These are phyloP conservation scores for Acanthurus lineatus DNA, from an alignment of 2,797 vertebrate species.

Conservation along the genomic window DNA sequence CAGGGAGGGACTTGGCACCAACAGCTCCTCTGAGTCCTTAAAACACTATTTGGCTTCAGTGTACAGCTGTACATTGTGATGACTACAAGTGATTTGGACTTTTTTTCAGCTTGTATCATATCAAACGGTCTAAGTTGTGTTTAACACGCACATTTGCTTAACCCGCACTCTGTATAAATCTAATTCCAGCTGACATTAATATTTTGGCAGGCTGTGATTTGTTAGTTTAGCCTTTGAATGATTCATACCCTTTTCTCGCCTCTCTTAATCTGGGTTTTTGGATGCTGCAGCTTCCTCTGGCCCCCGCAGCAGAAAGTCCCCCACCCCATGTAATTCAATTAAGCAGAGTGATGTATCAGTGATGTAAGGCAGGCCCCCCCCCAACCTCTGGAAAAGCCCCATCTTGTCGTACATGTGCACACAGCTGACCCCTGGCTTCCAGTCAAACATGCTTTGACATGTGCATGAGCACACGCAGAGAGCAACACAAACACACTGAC, in stretches of 20 bases:
- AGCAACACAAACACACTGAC: slow-evolving; percentile 59
- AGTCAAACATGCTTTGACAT: slow-evolving; percentile 48
- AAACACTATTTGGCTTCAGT: slow-evolving; percentile 42
- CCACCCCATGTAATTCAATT: slow-evolving; percentile 38
- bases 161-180: not conserved
- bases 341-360: slow-evolving; percentile 48
- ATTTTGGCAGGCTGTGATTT: slow-evolving; percentile 35
- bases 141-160: not conserved
- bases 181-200: slow-evolving; percentile 33
- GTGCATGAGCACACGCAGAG: slow-evolving; percentile 41
- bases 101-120: slow-evolving; percentile 7
- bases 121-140: not conserved
- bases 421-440: not conserved
- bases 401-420: slow-evolving; percentile 41
- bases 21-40: slow-evolving; percentile 31
- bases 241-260: slow-evolving; percentile 42
- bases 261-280: slow-evolving; percentile 45
- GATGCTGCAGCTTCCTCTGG: slow-evolving; percentile 16
- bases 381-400: slow-evolving; percentile 36
- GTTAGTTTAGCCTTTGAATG: slow-evolving; percentile 31
- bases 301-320: slow-evolving; percentile 13
- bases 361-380: slow-evolving; percentile 33
- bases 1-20: slow-evolving; percentile 44
- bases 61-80: slow-evolving; percentile 27
- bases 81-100: slow-evolving; percentile 4